Percentiles rank a stretch among this genome's conserved stretches.
Conservation (phyloP, 2,113 vertebrate species). For the Pelmatolapia mariae region DNA sequence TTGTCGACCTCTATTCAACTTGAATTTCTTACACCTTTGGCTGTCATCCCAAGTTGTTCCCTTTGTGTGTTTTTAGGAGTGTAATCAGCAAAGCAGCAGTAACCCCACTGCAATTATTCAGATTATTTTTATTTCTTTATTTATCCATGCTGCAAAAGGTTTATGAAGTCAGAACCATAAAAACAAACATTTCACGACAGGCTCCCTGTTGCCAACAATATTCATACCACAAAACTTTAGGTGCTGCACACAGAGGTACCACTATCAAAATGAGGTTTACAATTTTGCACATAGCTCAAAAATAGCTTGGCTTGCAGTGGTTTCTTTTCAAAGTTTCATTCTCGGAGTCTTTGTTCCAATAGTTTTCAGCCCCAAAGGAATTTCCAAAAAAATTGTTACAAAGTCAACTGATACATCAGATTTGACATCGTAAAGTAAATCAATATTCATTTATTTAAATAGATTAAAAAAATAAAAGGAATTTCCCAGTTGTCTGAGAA, state of each 20-base stretch:
- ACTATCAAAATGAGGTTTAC: not conserved
- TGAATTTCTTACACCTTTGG: not conserved
- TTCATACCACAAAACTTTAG: not conserved
- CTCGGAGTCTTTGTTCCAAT: accelerated
- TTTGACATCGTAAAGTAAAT: not conserved
- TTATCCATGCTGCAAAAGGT: not conserved
- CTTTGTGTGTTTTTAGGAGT: not conserved
- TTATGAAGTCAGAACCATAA: not conserved
- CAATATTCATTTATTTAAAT: not conserved
- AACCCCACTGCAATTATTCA: not conserved
- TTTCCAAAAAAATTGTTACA: not conserved
- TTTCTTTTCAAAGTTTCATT: not conserved
- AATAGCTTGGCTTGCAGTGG: not conserved
- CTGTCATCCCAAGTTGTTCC: not conserved
- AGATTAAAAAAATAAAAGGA: accelerated
- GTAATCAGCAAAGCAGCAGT: not conserved
- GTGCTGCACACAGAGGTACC: not conserved
- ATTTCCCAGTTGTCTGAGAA: not conserved
- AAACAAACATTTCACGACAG: not conserved
- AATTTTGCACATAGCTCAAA: not conserved
- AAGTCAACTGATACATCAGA: not conserved
- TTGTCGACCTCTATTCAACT: constrained; percentile 38
- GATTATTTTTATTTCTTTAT: not conserved
- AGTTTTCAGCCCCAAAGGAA: not conserved
- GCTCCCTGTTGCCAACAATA: not conserved